Evolutionary conservation across 2,797 vertebrate genomes (phyloP).

Genomic region (Lacerta bilineata): DNA sequence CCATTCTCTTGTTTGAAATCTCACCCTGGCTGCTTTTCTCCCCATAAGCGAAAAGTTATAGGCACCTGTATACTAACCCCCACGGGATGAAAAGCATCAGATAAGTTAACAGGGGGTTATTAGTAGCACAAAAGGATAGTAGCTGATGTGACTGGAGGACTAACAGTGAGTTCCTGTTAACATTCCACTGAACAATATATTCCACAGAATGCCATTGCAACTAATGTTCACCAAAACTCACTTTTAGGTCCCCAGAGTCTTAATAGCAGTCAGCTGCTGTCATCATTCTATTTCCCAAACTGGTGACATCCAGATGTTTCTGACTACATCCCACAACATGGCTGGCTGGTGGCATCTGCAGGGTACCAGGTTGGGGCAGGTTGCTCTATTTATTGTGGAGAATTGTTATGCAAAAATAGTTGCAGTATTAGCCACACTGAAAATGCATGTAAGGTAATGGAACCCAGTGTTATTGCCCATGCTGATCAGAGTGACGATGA

Average conservation of each 20-base stretch:
- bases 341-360: too few relatives aligned
- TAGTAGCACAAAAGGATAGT: background rate
- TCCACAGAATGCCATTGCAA: background rate
- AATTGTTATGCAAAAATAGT: background rate
- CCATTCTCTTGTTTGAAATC: background rate
- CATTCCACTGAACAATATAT: background rate
- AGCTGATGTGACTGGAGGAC: background rate
- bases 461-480: background rate
- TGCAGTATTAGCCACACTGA: background rate
- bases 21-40: background rate
- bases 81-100: background rate
- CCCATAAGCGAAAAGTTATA: background rate
- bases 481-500: background rate
- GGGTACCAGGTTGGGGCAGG: too few relatives aligned
- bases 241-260: background rate
- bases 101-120: background rate
- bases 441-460: background rate
- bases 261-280: background rate
- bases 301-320: too few relatives aligned
- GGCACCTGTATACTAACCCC: background rate
- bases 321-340: too few relatives aligned
- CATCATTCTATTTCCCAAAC: too few relatives aligned
- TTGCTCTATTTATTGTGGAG: background rate
- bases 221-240: background rate
- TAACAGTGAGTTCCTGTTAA: background rate